phyloP scores from a whole-genome alignment of 2,888 invertebrate genomes.

The Synergus umbraculus region DNA sequence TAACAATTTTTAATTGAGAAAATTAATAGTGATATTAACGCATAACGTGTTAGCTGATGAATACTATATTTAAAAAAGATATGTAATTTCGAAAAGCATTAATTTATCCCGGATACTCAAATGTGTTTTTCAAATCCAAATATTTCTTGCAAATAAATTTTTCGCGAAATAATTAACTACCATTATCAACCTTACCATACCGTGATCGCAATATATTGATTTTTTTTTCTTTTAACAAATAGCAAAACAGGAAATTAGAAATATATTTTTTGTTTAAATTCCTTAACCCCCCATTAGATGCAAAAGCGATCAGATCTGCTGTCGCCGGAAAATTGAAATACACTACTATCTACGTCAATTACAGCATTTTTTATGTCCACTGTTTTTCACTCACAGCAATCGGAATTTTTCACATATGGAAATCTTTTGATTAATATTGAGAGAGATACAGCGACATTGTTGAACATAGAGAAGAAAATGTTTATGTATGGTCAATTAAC shows the following conservation, averaged over 20 bases:
- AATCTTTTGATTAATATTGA: not conserved
- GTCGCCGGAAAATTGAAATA: not conserved
- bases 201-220: slow-evolving; percentile 3
- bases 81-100: not conserved
- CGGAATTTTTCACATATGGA: not conserved
- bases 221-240: not conserved
- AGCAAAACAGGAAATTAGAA: not conserved
- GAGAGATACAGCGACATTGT: not conserved
- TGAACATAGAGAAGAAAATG: not conserved
- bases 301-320: slow-evolving; percentile 20
- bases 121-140: not conserved
- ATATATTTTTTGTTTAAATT: slow-evolving; percentile 14
- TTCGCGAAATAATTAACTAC: not conserved
- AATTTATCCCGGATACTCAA: not conserved
- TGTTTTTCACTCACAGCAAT: not conserved
- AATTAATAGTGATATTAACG: not conserved
- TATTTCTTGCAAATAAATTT: not conserved
- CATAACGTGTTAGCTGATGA: not conserved
- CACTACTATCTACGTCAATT: not conserved
- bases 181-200: slow-evolving; percentile 5
- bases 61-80: not conserved
- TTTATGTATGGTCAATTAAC: slow-evolving; percentile 5
- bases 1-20: not conserved
- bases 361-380: not conserved
- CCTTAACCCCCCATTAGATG: not conserved